phyloP scores from a whole-genome alignment of 2,797 vertebrate species.

The Cryptoprocta ferox region DNA sequence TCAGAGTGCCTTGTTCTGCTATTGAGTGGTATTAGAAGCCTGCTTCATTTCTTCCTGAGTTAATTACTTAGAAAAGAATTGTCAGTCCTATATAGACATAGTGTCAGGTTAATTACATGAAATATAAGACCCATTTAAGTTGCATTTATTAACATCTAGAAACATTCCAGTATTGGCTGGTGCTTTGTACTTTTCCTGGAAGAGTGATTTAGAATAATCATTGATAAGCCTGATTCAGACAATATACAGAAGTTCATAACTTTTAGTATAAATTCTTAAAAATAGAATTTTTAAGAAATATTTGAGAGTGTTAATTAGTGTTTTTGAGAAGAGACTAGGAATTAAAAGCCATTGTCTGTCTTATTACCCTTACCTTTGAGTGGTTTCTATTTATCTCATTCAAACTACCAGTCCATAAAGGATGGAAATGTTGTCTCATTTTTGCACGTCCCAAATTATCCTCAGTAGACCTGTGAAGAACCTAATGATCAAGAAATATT shows the following conservation, averaged over 20 bases:
- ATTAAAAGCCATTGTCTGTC: neutral
- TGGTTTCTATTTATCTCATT: neutral
- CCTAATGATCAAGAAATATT: neutral
- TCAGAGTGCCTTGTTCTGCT: neutral
- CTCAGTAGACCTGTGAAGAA: neutral
- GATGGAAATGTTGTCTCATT: neutral
- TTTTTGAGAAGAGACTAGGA: neutral
- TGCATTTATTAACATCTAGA: slow-evolving; percentile 65
- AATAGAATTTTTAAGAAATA: slow-evolving; percentile 26
- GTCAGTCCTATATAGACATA: neutral
- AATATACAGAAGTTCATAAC: neutral
- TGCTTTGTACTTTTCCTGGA: slow-evolving; percentile 32
- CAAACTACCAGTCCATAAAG: neutral
- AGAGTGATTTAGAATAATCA: slow-evolving; percentile 1
- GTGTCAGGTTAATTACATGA: slow-evolving; percentile 51
- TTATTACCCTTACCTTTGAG: neutral
- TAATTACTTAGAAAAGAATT: slow-evolving; percentile 49
- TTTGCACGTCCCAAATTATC: neutral
- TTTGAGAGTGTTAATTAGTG: neutral
- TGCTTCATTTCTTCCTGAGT: neutral
- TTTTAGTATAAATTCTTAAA: slow-evolving; percentile 11
- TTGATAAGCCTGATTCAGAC: neutral
- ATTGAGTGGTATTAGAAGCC: neutral
- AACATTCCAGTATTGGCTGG: neutral
- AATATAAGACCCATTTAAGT: slow-evolving; percentile 58